Conservation (phyloP, 2,888 invertebrate genomes). For the Eristalinus aeneus region DNA sequence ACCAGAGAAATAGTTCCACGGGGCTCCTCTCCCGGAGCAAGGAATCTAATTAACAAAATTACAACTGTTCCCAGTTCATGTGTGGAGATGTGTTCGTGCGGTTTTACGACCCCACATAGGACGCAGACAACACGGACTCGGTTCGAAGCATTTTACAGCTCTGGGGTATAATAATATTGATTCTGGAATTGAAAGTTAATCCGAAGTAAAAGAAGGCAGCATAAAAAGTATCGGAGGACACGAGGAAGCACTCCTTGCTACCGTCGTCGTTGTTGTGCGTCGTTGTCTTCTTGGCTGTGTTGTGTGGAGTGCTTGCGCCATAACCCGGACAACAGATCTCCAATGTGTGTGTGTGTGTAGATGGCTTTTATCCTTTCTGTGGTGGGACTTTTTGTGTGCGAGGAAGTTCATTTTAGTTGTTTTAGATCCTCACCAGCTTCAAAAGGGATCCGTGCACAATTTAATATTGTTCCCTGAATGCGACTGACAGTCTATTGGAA, state of each 20-base stretch:
- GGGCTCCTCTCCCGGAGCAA: slow-evolving; percentile 21
- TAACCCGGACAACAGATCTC: slow-evolving; percentile 33
- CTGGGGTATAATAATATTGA: slow-evolving; percentile 66
- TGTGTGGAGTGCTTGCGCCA: neutral
- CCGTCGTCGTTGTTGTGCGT: too few species aligned
- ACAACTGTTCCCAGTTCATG: slow-evolving; percentile 7
- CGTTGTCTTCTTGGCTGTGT: too few species aligned
- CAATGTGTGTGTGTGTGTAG: neutral
- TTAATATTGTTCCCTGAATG: neutral
- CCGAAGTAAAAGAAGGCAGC: slow-evolving; percentile 28
- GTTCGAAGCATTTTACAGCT: slow-evolving; percentile 35
- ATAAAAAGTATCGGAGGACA: slow-evolving; percentile 17
- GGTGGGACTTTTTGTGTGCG: neutral
- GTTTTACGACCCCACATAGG: slow-evolving; percentile 29
- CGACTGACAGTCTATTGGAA: neutral
- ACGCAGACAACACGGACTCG: neutral
- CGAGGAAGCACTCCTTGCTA: neutral
- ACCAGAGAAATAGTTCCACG: slow-evolving; percentile 48
- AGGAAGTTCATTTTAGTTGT: slow-evolving; percentile 3
- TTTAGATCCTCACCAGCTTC: neutral
- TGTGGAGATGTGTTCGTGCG: slow-evolving; percentile 11
- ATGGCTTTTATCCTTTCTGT: neutral
- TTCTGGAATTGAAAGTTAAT: slow-evolving; percentile 66
- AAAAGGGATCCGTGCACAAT: slow-evolving; percentile 1
- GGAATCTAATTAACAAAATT: slow-evolving; percentile 65